These are phyloP conservation scores for Globicephala melas DNA, from an alignment of 2,113 vertebrate genomes.

Conservation along the genomic window DNA sequence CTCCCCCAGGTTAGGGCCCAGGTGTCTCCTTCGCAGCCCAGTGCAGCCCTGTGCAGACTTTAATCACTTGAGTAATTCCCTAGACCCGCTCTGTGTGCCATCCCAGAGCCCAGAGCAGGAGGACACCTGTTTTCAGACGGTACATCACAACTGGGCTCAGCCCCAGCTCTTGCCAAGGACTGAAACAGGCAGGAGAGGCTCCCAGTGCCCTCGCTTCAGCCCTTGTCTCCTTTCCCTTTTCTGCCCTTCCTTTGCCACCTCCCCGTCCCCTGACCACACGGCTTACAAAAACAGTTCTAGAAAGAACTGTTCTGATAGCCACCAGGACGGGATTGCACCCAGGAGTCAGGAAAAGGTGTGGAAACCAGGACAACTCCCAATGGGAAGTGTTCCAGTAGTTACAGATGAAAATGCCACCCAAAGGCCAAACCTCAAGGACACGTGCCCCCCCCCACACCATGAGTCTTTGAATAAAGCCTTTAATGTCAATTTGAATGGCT, in stretches of 20 bases:
- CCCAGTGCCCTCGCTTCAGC: too few relatives aligned
- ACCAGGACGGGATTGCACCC: not conserved
- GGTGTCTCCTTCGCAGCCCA: not conserved
- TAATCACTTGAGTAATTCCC: not conserved
- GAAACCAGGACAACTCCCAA: not conserved
- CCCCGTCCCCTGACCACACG: not conserved
- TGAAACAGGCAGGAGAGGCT: not conserved
- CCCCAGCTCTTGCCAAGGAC: not conserved
- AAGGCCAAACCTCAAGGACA: not conserved
- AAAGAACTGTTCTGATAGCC: not conserved
- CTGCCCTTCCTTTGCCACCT: not conserved
- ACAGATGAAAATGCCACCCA: not conserved
- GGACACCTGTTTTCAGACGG: not conserved
- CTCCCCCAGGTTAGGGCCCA: not conserved
- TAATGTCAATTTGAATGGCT: not conserved
- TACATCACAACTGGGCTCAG: not conserved
- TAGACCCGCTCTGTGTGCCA: not conserved
- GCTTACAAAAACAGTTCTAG: not conserved
- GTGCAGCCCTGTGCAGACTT: not conserved
- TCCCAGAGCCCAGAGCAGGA: not conserved
- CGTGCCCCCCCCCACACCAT: accelerated
- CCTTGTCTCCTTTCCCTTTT: not conserved
- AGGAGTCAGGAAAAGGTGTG: not conserved
- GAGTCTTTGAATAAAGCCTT: not conserved
- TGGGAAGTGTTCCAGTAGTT: not conserved